Conservation (phyloP, 2,797 vertebrate species). For the Sebastes reedi region DNA sequence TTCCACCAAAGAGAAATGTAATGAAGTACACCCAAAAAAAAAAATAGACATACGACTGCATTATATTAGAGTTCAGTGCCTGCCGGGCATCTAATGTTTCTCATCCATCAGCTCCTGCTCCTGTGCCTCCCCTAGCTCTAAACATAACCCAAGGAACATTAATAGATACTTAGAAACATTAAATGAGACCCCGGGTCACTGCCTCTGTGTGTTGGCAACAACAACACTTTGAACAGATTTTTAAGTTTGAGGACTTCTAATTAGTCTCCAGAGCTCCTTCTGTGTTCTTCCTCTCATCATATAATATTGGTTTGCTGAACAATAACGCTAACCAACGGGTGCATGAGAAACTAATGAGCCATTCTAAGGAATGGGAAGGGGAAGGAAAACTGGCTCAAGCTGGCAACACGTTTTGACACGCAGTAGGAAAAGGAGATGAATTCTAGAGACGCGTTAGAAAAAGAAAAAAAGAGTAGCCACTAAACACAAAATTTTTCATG, state of each 20-base stretch:
- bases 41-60: slow-evolving; percentile 71
- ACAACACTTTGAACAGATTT: slow-evolving; percentile 77
- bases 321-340: slow-evolving; percentile 55
- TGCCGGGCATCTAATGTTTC: slow-evolving; percentile 86
- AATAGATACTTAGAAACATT: slow-evolving; percentile 78
- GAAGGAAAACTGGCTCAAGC: slow-evolving; percentile 31
- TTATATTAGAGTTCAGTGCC: slow-evolving; percentile 86
- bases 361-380: slow-evolving; percentile 25
- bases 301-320: slow-evolving; percentile 61
- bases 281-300: slow-evolving; percentile 53
- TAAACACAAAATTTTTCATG: neutral
- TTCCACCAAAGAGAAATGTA: slow-evolving; percentile 77
- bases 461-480: neutral
- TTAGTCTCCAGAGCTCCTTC: slow-evolving; percentile 79
- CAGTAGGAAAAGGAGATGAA: neutral
- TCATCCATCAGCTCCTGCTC: slow-evolving; percentile 88
- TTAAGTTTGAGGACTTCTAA: slow-evolving; percentile 79
- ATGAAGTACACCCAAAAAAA: slow-evolving; percentile 82
- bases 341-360: slow-evolving; percentile 62
- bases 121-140: slow-evolving; percentile 77
- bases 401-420: slow-evolving; percentile 41
- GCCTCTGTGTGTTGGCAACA: slow-evolving; percentile 73
- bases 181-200: slow-evolving; percentile 80
- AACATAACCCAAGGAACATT: slow-evolving; percentile 80
- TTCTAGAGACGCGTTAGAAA: neutral